Conservation (phyloP, 2,113 vertebrate genomes). For the Albula glossodonta region DNA sequence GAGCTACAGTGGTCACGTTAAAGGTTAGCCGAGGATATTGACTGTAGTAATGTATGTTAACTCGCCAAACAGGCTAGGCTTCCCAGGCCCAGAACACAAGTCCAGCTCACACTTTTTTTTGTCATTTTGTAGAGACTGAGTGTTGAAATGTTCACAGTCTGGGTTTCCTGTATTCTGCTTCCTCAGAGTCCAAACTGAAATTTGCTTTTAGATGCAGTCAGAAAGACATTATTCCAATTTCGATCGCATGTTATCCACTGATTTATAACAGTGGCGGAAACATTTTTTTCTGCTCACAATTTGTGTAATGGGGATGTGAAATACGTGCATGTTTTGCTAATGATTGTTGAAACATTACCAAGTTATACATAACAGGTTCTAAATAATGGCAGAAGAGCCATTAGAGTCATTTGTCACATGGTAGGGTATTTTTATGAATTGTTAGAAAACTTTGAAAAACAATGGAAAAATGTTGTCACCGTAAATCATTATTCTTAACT, state of each 20-base stretch:
- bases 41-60: neutral
- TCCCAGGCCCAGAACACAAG: too few relatives aligned
- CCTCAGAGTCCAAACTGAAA: neutral
- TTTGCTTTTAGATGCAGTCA: neutral
- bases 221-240: neutral
- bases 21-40: constrained; percentile 6
- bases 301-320: neutral
- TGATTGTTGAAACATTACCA: neutral
- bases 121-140: neutral
- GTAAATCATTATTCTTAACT: neutral
- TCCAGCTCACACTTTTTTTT: too few relatives aligned
- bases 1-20: constrained; percentile 3
- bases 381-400: neutral
- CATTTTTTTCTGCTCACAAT: neutral
- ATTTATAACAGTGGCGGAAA: neutral
- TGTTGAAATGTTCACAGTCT: neutral
- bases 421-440: too few relatives aligned
- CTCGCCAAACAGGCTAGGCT: neutral
- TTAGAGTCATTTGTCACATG: too few relatives aligned
- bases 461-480: too few relatives aligned
- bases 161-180: neutral
- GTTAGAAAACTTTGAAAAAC: too few relatives aligned
- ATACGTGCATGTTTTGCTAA: neutral
- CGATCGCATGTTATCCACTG: neutral
- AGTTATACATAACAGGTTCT: neutral